These are phyloP conservation scores for Cryptomyrus ogoouensis DNA, from an alignment of 2,113 vertebrate genomes.

Conservation along the genomic window DNA sequence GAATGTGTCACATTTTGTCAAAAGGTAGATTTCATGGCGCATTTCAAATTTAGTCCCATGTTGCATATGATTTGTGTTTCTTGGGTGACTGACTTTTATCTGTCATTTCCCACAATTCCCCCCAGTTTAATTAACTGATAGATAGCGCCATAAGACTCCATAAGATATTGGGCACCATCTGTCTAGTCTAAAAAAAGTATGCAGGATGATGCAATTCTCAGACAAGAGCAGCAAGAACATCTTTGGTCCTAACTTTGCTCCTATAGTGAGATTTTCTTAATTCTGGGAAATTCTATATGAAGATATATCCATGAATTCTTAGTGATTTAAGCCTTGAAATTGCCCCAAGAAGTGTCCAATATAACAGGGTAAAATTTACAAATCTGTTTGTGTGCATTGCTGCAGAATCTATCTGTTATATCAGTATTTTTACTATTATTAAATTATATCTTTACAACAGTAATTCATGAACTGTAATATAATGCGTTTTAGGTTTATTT, in stretches of 20 bases:
- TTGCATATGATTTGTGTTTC: not conserved
- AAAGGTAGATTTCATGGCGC: not conserved
- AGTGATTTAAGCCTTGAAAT: not conserved
- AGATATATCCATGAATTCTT: not conserved
- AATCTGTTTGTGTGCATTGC: not conserved
- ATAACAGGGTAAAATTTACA: not conserved
- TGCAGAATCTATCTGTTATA: not conserved
- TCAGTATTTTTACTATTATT: not conserved
- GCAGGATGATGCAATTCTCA: not conserved
- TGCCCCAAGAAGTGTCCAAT: not conserved
- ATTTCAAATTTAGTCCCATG: not conserved
- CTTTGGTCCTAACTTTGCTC: not conserved
- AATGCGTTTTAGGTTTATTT: not conserved
- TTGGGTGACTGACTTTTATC: not conserved
- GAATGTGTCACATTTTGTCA: not conserved
- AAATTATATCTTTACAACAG: not conserved
- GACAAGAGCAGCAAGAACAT: slow-evolving; percentile 2
- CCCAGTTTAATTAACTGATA: not conserved
- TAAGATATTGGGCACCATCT: not conserved
- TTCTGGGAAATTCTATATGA: not conserved
- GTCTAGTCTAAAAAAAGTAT: not conserved
- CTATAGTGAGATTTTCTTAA: not conserved
- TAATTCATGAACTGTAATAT: not conserved
- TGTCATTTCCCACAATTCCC: not conserved
- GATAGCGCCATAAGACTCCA: not conserved